phyloP scores from a whole-genome alignment of 2,797 vertebrate genomes.

The Periparus ater region DNA sequence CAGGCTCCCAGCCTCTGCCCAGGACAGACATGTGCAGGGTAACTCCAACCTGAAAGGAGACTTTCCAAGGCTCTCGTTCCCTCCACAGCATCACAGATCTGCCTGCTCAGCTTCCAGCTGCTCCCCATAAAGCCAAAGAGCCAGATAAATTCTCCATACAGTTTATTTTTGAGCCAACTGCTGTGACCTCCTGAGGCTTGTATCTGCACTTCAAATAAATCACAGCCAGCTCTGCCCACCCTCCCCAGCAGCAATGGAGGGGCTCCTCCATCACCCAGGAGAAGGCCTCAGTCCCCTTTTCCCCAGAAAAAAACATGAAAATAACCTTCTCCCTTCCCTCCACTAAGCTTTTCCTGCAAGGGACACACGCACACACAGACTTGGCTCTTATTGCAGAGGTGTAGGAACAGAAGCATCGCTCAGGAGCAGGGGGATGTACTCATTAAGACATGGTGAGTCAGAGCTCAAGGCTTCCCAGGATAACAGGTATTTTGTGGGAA shows the following conservation, averaged over 20 bases:
- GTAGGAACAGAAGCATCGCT: background rate
- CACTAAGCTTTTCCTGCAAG: background rate
- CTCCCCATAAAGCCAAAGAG: background rate
- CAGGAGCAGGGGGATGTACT: background rate
- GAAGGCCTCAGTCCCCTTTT: background rate
- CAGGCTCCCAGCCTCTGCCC: background rate
- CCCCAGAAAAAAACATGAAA: background rate
- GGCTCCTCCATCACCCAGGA: background rate
- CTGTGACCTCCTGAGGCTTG: fast-evolving
- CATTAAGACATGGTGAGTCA: background rate
- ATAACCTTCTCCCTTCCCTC: background rate
- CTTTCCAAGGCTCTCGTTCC: fast-evolving
- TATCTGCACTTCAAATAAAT: background rate
- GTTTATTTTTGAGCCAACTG: background rate
- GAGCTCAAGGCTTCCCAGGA: background rate
- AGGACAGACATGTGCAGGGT: background rate
- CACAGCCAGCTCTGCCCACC: background rate
- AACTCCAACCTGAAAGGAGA: background rate
- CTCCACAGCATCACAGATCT: background rate
- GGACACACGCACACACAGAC: too few species aligned
- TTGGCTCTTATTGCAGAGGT: background rate
- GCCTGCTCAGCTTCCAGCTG: background rate
- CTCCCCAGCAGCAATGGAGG: background rate
- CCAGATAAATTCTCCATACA: background rate
- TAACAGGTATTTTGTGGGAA: background rate